A percentile compares a stretch with the other conserved stretches of the same genome.
phyloP scores from a whole-genome alignment of 1,140 invertebrate species.

The Elysia chlorotica region DNA sequence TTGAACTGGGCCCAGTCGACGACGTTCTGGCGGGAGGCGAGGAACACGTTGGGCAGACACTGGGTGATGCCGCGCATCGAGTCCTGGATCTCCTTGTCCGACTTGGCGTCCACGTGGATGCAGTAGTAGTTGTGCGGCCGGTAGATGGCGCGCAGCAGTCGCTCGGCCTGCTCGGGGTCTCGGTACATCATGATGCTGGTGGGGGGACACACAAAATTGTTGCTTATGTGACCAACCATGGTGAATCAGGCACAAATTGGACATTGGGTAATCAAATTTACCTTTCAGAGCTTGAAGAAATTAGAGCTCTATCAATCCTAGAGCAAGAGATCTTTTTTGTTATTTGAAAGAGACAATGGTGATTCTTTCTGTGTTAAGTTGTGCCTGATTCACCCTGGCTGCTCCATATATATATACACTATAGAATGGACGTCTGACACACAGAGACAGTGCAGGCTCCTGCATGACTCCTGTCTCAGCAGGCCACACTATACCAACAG shows the following conservation, averaged over 20 bases:
- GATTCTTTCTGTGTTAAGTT: too few relatives aligned
- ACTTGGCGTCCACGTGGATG: conserved; percentile 53
- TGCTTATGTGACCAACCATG: background rate
- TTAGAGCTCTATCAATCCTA: background rate
- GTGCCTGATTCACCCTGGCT: too few relatives aligned
- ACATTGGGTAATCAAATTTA: background rate
- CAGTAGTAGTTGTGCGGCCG: conserved; percentile 56
- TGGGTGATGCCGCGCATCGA: conserved; percentile 30
- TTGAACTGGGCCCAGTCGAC: conserved; percentile 29
- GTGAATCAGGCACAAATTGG: background rate
- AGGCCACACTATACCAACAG: too few relatives aligned
- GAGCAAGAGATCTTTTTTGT: conserved; percentile 22
- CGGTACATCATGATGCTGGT: conserved; percentile 49
- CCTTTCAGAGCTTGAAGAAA: background rate
- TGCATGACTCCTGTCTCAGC: too few relatives aligned
- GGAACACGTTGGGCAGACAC: conserved; percentile 49
- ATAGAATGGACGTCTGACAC: too few relatives aligned
- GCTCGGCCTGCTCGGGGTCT: conserved; percentile 51
- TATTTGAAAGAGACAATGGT: too few relatives aligned
- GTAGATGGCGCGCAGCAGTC: conserved; percentile 52
- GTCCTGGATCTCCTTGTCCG: conserved; percentile 26
- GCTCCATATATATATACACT: too few relatives aligned
- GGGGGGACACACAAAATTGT: background rate
- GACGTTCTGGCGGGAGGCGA: conserved; percentile 33
- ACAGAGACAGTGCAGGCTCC: too few relatives aligned